Base-by-base conservation (phyloP, 2,797 vertebrate genomes). In the Yasuhikotakia modesta region DNA sequence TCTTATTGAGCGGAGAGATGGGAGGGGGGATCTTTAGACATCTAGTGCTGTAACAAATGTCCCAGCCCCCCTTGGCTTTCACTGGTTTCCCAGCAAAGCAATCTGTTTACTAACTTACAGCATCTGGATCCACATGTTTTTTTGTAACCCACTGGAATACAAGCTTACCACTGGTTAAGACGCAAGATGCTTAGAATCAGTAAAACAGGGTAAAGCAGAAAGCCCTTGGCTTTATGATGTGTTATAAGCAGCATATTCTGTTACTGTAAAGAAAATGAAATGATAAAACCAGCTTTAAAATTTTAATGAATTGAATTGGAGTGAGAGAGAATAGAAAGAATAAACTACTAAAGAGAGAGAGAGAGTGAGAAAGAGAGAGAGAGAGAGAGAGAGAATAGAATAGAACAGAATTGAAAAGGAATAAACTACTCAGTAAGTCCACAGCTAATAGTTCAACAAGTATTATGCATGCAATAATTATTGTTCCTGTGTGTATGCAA, bases 91-190 rank as follows among this genome's bases (percentile, higher is more conserved):
- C 22, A 52, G 75, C 6, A 76, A 66, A 66, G 48, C 55, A 82
- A 73, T 82, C 78, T 69, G 81, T 82, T 80, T 79, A 39, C 22
- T 76, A 79, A 76, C 12, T 68, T 61, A 14, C 52, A 76, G 71
- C 72, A 81, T 78, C 67, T 79, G 81, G 69, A 72, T 66, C 8
- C 39, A 45, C 73, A 61, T 60, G 55, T 57, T 70, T 32, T 17
- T 17, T 50, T 50, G 67, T 71, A 75, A 72, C 73, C 60, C 61
- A 48, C 60, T 3, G 19, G 30, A 19, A 60, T 24, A 63, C 32
- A 63, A 43, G 79, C 60, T 82, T 75, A 79, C 64, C n/a, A 35
- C 64, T 75, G 52, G 16, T 55, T 24, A 58, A 63, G 21, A 32
- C 35, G 30, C 80, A 63, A 76, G 65, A 72, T 77, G 61, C 65